Conservation (phyloP, 2,888 invertebrate species). For the Malthinus flaveolus region DNA sequence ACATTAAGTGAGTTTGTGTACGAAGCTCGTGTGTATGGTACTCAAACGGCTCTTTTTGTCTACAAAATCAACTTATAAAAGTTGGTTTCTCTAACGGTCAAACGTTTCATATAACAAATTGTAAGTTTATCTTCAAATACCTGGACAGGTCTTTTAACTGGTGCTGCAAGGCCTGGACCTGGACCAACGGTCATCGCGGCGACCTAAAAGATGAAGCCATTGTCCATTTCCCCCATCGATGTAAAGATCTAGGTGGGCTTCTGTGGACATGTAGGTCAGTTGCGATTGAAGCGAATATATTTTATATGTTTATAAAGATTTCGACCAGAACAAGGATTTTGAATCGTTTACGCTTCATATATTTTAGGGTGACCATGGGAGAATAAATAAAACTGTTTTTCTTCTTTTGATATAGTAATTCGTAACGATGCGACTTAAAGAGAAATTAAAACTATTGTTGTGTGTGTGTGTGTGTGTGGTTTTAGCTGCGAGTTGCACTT, state of each 20-base stretch:
- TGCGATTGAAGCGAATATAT: conserved; percentile 35
- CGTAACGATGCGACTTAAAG: conserved; percentile 8
- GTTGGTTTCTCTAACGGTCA: conserved; percentile 28
- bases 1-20: no score
- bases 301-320: conserved; percentile 32
- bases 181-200: conserved; percentile 39
- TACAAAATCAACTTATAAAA: conserved; percentile 16
- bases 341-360: conserved; percentile 38
- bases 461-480: no score
- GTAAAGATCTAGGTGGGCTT: conserved; percentile 39
- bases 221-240: conserved; percentile 38
- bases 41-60: conserved; percentile 8
- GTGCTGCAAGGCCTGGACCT: conserved; percentile 35
- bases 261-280: conserved; percentile 36
- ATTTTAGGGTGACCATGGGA: conserved; percentile 29
- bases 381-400: conserved; percentile 10
- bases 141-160: conserved; percentile 25
- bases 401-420: neutral
- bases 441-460: no score
- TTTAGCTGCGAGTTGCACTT: no score
- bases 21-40: neutral
- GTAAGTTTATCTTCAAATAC: conserved; percentile 33
- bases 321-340: conserved; percentile 33
- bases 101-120: conserved; percentile 33
- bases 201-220: conserved; percentile 38